Percentiles rank a stretch among this genome's conserved stretches.
Evolutionary conservation across 2,888 invertebrate species (phyloP).

Genomic region (Drosophila falleni): DNA sequence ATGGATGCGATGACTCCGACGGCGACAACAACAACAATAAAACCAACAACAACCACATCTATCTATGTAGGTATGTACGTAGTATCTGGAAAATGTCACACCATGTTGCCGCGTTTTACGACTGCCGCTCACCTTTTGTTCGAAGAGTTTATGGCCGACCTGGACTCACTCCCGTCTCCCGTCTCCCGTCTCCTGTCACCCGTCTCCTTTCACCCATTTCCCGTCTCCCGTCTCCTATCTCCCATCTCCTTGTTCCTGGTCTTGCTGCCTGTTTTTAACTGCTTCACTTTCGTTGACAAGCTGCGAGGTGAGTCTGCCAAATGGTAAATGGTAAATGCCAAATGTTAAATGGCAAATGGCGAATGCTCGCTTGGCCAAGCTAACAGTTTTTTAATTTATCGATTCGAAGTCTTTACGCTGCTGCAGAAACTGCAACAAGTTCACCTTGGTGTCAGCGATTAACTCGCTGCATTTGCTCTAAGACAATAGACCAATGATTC

Average conservation of each 20-base stretch:
- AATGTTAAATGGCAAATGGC: constrained; percentile 21
- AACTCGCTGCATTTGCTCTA: constrained; percentile 41
- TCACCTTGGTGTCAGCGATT: constrained; percentile 53
- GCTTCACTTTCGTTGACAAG: constrained; percentile 66
- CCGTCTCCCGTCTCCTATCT: constrained; percentile 23
- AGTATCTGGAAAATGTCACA: constrained; percentile 69
- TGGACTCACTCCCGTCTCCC: constrained; percentile 43
- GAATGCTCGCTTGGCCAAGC: constrained; percentile 23
- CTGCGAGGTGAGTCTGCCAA: constrained; percentile 29
- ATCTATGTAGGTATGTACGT: constrained; percentile 14
- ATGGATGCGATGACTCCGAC: constrained; percentile 53
- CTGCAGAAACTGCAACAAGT: constrained; percentile 42
- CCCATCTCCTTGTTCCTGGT: background rate
- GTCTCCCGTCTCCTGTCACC: constrained; percentile 7
- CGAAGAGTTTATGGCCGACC: constrained; percentile 64
- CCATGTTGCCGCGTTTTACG: constrained; percentile 79
- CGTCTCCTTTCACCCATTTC: constrained; percentile 1
- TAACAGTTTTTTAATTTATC: constrained; percentile 56
- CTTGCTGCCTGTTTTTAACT: constrained; percentile 57
- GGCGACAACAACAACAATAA: constrained; percentile 11
- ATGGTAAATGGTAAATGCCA: constrained; percentile 26
- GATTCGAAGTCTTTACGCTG: constrained; percentile 31
- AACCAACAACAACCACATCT: constrained; percentile 12
- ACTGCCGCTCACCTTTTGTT: constrained; percentile 74
- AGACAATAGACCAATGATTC: constrained; percentile 31